A percentile compares a stretch with the other conserved stretches of the same genome.
phyloP scores from a whole-genome alignment of 2,888 invertebrate species.

The Melinopterus prodromus region DNA sequence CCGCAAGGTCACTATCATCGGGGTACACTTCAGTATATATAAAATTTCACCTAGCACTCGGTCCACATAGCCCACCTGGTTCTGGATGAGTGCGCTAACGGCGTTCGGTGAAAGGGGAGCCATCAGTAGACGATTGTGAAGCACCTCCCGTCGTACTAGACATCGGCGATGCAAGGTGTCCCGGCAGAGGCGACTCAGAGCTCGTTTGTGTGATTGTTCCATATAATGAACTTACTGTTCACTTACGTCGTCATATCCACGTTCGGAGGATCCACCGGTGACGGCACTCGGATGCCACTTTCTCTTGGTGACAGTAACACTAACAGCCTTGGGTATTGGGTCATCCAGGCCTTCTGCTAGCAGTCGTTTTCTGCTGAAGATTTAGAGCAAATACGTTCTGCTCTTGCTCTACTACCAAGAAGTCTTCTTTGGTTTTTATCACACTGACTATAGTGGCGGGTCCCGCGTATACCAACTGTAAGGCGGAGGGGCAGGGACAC shows the following conservation, averaged over 20 bases:
- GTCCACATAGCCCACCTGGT: constrained; percentile 46
- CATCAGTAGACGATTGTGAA: constrained; percentile 44
- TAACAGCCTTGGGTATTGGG: too few relatives aligned
- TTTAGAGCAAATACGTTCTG: neutral
- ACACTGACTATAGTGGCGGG: neutral
- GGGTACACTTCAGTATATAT: constrained; percentile 47
- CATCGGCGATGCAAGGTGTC: constrained; percentile 42
- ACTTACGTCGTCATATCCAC: too few relatives aligned
- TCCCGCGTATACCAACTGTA: neutral
- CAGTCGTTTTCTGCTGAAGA: neutral
- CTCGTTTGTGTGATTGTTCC: too few relatives aligned
- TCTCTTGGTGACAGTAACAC: too few relatives aligned
- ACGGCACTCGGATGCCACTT: too few relatives aligned
- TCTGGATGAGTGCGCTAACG: constrained; percentile 45
- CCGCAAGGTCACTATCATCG: constrained; percentile 40
- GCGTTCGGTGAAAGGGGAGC: constrained; percentile 44
- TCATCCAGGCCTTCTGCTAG: too few relatives aligned
- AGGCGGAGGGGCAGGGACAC: neutral
- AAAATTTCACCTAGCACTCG: constrained; percentile 46
- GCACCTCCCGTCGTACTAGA: constrained; percentile 44
- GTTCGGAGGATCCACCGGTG: too few relatives aligned
- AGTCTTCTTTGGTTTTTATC: neutral
- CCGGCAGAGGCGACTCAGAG: too few relatives aligned
- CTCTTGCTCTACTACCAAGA: neutral
- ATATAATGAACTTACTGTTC: too few relatives aligned